Conservation (phyloP, 2,888 invertebrate species). For the Amiota communis region DNA sequence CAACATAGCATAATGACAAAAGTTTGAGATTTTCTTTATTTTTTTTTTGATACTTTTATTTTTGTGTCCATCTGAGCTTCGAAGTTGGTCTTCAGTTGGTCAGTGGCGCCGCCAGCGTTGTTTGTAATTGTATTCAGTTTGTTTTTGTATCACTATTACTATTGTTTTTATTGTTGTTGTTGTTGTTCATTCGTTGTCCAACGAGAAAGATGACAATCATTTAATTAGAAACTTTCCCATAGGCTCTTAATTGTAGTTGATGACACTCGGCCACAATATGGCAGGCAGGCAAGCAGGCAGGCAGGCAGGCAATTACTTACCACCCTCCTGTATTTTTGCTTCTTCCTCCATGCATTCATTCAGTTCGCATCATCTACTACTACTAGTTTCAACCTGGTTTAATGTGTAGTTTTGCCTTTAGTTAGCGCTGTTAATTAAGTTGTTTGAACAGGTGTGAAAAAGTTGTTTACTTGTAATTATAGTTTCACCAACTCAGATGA, state of each 20-base stretch:
- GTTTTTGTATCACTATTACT: background rate
- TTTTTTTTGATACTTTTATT: slow-evolving; percentile 38
- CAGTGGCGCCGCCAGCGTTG: slow-evolving; percentile 28
- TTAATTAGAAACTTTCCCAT: slow-evolving; percentile 73
- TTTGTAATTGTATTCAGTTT: slow-evolving; percentile 36
- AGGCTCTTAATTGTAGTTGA: slow-evolving; percentile 65
- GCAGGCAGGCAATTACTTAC: background rate
- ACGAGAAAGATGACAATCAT: slow-evolving; percentile 70
- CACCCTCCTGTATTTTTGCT: background rate
- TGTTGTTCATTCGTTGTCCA: slow-evolving; percentile 14
- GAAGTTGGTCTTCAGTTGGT: slow-evolving; percentile 53
- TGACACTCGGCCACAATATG: slow-evolving; percentile 47
- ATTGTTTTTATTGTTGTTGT: background rate
- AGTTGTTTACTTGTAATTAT: slow-evolving; percentile 65
- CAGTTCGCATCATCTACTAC: background rate
- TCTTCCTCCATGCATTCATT: background rate
- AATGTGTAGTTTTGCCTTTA: slow-evolving; percentile 56
- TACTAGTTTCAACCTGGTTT: background rate
- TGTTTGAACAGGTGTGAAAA: slow-evolving; percentile 69
- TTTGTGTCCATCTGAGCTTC: slow-evolving; percentile 38
- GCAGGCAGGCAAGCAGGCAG: background rate
- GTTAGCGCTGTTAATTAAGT: slow-evolving; percentile 65
- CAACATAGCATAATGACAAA: slow-evolving; percentile 63
- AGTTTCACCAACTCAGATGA: slow-evolving; percentile 62
- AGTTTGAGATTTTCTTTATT: slow-evolving; percentile 53